Percentiles rank a stretch among this genome's conserved stretches.
These are phyloP conservation scores for Marmota flaviventris DNA, from an alignment of 2,113 vertebrate genomes.

Conservation along the genomic window DNA sequence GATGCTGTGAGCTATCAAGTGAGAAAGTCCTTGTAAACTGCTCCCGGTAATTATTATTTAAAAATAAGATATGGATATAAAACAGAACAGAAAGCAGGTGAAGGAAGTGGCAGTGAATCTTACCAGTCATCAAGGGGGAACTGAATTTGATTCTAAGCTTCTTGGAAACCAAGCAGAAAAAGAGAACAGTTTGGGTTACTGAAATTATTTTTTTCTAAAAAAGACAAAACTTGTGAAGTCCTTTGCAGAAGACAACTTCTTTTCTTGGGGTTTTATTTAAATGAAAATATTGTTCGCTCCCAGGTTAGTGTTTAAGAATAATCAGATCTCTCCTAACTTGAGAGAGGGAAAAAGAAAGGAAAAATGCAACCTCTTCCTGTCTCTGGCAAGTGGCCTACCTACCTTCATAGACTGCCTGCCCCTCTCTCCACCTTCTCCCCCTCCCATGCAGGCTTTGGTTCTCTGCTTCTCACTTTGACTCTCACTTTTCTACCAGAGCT, in stretches of 20 bases:
- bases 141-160: slow-evolving; percentile 79
- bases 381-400: neutral
- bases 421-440: neutral
- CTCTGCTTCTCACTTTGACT: neutral
- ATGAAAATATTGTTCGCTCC: slow-evolving; percentile 39
- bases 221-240: slow-evolving; percentile 22
- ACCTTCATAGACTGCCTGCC: accelerated
- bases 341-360: neutral
- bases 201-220: slow-evolving; percentile 57
- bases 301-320: slow-evolving; percentile 45
- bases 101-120: slow-evolving; percentile 78
- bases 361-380: neutral
- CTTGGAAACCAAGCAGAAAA: slow-evolving; percentile 78
- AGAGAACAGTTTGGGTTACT: slow-evolving; percentile 54
- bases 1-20: neutral
- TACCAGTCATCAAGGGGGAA: slow-evolving; percentile 76
- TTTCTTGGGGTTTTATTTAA: slow-evolving; percentile 68
- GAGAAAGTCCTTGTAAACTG: slow-evolving; percentile 42
- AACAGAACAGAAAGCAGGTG: slow-evolving; percentile 83
- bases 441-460: neutral
- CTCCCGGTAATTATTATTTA: slow-evolving; percentile 1
- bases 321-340: slow-evolving; percentile 25
- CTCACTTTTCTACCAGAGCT: neutral
- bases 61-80: slow-evolving; percentile 66
- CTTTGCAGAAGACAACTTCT: neutral